phyloP scores from a whole-genome alignment of 2,797 vertebrate species.

The Oryzias dopingdopingensis region DNA sequence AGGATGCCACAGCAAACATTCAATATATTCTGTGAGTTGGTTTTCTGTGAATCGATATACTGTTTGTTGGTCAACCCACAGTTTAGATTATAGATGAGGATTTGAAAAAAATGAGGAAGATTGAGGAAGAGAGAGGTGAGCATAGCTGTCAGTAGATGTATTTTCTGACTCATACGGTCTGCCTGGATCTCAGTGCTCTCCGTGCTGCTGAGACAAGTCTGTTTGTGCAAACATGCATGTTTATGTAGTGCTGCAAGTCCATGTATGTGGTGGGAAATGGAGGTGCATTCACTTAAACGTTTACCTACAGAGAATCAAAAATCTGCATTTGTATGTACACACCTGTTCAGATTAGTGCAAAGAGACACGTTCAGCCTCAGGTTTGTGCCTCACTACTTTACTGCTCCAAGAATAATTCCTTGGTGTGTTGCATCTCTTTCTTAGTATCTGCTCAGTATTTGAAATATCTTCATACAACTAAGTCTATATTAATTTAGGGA shows the following conservation, averaged over 20 bases:
- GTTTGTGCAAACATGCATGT: conserved; percentile 20
- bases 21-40: conserved; percentile 34
- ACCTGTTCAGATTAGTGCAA: conserved; percentile 42
- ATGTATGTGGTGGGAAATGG: conserved; percentile 4
- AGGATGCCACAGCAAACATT: conserved; percentile 17
- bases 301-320: conserved; percentile 10
- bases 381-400: conserved; percentile 46
- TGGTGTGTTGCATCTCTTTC: conserved; percentile 52
- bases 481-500: conserved; percentile 45
- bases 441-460: conserved; percentile 59
- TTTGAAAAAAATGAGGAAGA: conserved; percentile 24
- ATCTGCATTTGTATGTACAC: conserved; percentile 1
- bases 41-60: conserved; percentile 46
- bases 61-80: conserved; percentile 37
- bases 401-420: conserved; percentile 66
- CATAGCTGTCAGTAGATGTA: conserved; percentile 48
- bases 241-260: conserved; percentile 22
- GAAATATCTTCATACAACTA: conserved; percentile 31
- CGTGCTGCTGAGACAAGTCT: conserved; percentile 35
- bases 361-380: conserved; percentile 30
- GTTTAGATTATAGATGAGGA: conserved; percentile 41
- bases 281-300: conserved; percentile 17
- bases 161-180: conserved; percentile 69
- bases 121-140: conserved; percentile 38
- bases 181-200: conserved; percentile 72